Percentiles rank a stretch among this genome's conserved stretches.
Conservation (phyloP, 2,797 vertebrate species). For the Hydrolagus colliei region DNA sequence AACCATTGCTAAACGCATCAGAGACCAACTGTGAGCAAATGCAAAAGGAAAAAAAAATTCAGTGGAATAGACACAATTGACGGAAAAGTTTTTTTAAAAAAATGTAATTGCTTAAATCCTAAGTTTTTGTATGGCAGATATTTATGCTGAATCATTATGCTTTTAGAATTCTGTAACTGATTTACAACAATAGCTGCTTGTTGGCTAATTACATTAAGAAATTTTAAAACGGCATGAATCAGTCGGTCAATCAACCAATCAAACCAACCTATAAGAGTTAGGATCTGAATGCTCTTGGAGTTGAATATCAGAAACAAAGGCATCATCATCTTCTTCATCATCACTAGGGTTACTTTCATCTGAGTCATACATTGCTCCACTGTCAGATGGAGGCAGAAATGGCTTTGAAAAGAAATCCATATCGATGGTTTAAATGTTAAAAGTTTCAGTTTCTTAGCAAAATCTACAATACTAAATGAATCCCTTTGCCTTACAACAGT, state of each 20-base stretch:
- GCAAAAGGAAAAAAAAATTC: too few species aligned
- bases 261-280: slow-evolving; percentile 82
- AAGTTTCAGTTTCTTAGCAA: too few species aligned
- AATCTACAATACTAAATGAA: too few species aligned
- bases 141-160: too few species aligned
- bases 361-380: slow-evolving; percentile 84
- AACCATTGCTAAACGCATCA: slow-evolving; percentile 87
- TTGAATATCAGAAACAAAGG: slow-evolving; percentile 87
- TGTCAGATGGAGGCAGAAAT: slow-evolving; percentile 90
- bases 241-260: background rate
- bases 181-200: background rate
- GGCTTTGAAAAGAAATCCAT: slow-evolving; percentile 65
- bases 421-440: background rate
- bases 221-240: slow-evolving; percentile 28
- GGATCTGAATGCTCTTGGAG: slow-evolving; percentile 88
- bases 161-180: background rate
- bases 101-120: too few species aligned
- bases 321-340: slow-evolving; percentile 76
- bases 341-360: slow-evolving; percentile 91
- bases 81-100: too few species aligned
- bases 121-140: too few species aligned
- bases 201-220: background rate
- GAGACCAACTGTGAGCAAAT: slow-evolving; percentile 70
- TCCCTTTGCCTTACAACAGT: too few species aligned
- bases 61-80: too few species aligned